Base-by-base conservation (phyloP, 2,113 vertebrate genomes). In the Panthera leo region DNA sequence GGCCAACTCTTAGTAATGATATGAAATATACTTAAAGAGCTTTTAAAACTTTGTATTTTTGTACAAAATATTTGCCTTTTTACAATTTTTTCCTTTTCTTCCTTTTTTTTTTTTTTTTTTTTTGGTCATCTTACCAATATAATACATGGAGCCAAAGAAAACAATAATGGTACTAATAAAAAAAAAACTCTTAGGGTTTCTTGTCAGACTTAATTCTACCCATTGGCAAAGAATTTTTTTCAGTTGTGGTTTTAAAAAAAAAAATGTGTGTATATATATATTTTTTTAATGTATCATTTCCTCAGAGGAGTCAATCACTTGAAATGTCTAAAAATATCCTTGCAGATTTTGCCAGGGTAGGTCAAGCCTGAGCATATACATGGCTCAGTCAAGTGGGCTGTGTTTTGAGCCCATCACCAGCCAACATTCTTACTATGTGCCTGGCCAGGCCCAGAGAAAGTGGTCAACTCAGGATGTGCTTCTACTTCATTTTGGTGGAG, bases 41-140 rank as follows among this genome's bases (percentile, higher is more conserved):
- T 99, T 99, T 99, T 99, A 99, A 99, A 99, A 99, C 98, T 98
- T 99, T 98, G 98, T 99, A 99, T 99, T 99, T 99, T 99, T 99
- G 98, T 99, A 99, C 98, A 99, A 99, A 99, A 99, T 98, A 98
- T 98, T 99, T 99, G 98, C 98, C 97, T 99, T 97, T 90, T 98
- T 99, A 98, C 93, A 98, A 97, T 98, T 98, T 93, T 91, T 91
- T 51, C 5, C 27, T 58, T 98, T 90, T 98, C 25, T 63, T 80
- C 97, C 98, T 97, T 98, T 65, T 98, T 90, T 98, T 45, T 71
- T 79, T 39, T 39, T 65, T 98, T 91, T 98, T 98, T 98, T 98
- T 98, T 98, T 95, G 96, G 97, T 98, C 96, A 97, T 98, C 98
- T 99, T 98, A 98, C 96, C 97, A 97, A 98, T 98, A 98, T 98